Conservation (phyloP, 2,113 vertebrate genomes). For the Penelope pileata region DNA sequence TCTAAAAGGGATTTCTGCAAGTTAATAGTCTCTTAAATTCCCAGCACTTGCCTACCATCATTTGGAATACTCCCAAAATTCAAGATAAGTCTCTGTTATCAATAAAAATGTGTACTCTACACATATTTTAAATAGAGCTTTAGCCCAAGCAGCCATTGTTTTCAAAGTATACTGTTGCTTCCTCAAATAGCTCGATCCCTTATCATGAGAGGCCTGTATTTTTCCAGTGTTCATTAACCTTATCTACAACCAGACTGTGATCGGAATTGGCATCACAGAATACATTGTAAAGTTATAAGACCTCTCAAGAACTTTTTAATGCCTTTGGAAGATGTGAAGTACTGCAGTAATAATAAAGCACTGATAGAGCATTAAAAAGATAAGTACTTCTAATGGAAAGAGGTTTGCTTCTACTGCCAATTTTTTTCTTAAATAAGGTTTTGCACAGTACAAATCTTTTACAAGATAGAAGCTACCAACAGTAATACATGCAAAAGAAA, state of each 20-base stretch:
- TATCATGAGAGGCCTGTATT: constrained; percentile 22
- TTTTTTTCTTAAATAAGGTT: background rate
- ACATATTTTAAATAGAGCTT: background rate
- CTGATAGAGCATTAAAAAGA: constrained; percentile 21
- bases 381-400: constrained; percentile 4
- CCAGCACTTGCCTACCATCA: background rate
- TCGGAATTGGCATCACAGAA: constrained; percentile 25
- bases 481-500: background rate
- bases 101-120: background rate
- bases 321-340: constrained; percentile 37
- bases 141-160: background rate
- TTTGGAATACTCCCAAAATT: background rate
- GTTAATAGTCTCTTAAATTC: background rate
- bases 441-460: background rate
- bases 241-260: constrained; percentile 24
- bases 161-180: constrained; percentile 1
- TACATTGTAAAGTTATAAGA: constrained; percentile 6
- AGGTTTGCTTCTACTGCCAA: constrained; percentile 10
- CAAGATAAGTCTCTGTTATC: background rate
- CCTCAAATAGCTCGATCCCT: background rate
- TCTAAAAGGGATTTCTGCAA: background rate
- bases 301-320: constrained; percentile 39
- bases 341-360: background rate
- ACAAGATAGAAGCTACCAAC: background rate
- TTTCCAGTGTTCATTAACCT: constrained; percentile 35